Percentiles rank a stretch among this genome's conserved stretches.
Evolutionary conservation across 2,888 invertebrate species (phyloP).

Genomic region (Drosophila buzzatii): DNA sequence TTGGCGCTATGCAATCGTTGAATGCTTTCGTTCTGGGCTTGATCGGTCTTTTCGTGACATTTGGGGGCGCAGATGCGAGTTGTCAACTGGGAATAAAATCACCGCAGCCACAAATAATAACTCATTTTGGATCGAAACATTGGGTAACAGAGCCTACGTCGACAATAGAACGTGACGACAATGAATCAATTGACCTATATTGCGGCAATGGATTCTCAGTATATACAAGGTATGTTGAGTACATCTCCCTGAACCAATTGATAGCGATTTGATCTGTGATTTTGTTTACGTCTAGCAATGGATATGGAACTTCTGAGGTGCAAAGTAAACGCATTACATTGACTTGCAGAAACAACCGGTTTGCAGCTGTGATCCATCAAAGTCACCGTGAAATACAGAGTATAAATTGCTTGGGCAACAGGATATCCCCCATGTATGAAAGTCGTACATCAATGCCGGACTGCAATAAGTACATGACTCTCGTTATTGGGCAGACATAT

Average conservation of each 20-base stretch:
- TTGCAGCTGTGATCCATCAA: too few relatives aligned
- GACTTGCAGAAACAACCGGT: not conserved
- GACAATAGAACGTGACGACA: not conserved
- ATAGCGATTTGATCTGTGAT: not conserved
- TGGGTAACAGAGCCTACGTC: not conserved
- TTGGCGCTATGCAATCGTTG: slow-evolving; percentile 8
- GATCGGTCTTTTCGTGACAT: not conserved
- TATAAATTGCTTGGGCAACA: not conserved
- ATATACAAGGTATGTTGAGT: not conserved
- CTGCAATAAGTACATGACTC: slow-evolving; percentile 38
- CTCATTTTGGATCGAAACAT: slow-evolving; percentile 20
- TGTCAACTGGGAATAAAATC: rapidly evolving
- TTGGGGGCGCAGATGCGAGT: not conserved
- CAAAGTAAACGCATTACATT: not conserved
- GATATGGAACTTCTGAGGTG: rapidly evolving
- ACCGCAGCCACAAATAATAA: not conserved
- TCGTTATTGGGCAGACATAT: slow-evolving; percentile 36
- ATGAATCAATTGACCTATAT: slow-evolving; percentile 3
- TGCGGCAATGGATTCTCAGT: not conserved
- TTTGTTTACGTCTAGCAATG: not conserved
- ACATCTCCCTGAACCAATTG: not conserved
- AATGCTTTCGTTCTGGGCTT: not conserved
- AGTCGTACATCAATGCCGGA: slow-evolving; percentile 24
- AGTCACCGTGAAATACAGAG: rapidly evolving
- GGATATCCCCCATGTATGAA: slow-evolving; percentile 3